Base-by-base conservation (phyloP, 2,888 invertebrate genomes). In the Papilio demoleus region DNA sequence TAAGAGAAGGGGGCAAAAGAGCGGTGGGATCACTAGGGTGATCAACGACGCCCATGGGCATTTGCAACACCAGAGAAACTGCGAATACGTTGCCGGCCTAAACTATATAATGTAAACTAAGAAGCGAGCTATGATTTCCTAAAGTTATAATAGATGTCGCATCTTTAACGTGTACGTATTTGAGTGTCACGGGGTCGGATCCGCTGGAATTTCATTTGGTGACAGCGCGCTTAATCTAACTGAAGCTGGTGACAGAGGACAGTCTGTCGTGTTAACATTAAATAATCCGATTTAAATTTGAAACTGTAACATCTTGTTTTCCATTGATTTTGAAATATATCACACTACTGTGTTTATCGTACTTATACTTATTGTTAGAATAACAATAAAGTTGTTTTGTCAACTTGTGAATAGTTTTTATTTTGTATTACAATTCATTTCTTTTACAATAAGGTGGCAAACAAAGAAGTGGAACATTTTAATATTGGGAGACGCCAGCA, bases 171-270 rank as follows among this genome's bases (percentile, higher is more conserved):
- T 58, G 63, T 58, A 47, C 74, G 72, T 74, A 68, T 70, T 70
- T 68, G 67, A 70, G 71, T 70, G 71, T 61, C 71, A 67, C 66
- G 67, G 71, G 75, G 71, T 73, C 72, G 68, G 50, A 61, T 45
- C 74, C 71, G 64, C 70, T 73, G 79, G 83, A 85, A 84, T 84
- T 84, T 82, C 78, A 85, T 85, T 84, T 79, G 76, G 76, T 76
- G 77, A 74, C 76, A 75, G 74, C 75, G 66, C 61, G 66, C 75
- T 75, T 74, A 78, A 77, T 78, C 74, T 74, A 68, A 65, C 66
- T 71, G 68, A 68, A 74, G 75, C 77, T 80, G 77, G 76, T 77
- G 81, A 82, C 79, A 76, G 77, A 76, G 75, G 75, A 75, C 73
- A 50, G 59, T 67, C 27, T 70, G 47, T 50, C 58, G 27, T 34